These are phyloP conservation scores for Olivierus martensii DNA, from an alignment of 1,140 invertebrate genomes.

Conservation along the genomic window DNA sequence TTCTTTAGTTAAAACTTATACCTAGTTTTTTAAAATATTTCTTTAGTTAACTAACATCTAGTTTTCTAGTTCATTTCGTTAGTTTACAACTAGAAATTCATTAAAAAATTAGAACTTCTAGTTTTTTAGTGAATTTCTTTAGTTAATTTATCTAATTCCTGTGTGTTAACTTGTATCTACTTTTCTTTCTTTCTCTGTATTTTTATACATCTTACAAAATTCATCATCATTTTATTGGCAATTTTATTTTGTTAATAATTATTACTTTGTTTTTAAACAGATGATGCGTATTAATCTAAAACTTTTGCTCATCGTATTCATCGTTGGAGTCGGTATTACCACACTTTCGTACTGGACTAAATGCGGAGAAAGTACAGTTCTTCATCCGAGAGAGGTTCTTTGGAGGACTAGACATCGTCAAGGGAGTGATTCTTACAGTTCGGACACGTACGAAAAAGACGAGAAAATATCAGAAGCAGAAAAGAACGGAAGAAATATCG, in stretches of 20 bases:
- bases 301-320: constrained; percentile 35
- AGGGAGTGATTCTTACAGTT: not conserved
- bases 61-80: too few relatives aligned
- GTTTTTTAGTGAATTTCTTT: too few relatives aligned
- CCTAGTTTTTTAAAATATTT: too few relatives aligned
- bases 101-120: too few relatives aligned
- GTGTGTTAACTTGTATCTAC: too few relatives aligned
- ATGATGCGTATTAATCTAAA: constrained; percentile 42
- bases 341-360: constrained; percentile 39
- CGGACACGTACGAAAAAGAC: constrained; percentile 2
- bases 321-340: constrained; percentile 33
- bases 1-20: too few relatives aligned
- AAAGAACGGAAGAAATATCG: constrained; percentile 43
- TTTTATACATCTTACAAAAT: too few relatives aligned
- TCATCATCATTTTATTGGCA: too few relatives aligned
- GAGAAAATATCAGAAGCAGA: not conserved
- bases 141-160: too few relatives aligned
- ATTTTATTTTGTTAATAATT: not conserved
- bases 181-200: too few relatives aligned
- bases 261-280: constrained; percentile 9
- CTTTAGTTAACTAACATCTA: too few relatives aligned
- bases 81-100: too few relatives aligned
- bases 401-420: constrained; percentile 6
- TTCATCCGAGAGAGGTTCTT: not conserved
- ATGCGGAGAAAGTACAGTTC: constrained; percentile 31